Evolutionary conservation across 2,797 vertebrate genomes (phyloP), one percentile per base, ranked within the genome.

Genomic region (Notolepis coatsorum): DNA sequence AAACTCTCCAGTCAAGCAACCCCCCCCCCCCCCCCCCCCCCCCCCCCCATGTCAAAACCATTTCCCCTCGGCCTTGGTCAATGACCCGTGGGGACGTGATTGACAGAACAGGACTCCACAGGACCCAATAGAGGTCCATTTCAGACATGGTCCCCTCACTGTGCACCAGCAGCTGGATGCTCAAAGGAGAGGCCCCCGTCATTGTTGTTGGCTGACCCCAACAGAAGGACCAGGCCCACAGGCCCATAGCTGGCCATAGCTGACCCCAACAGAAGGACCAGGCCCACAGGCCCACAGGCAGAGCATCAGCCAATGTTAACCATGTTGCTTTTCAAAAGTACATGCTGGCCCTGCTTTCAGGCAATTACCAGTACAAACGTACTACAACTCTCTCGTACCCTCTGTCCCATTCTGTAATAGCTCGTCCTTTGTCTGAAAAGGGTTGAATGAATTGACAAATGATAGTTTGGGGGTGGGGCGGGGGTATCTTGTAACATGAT

Each of bases 291-390:
- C 10, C 57, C 43, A 12, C 24, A 25, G 27, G 50, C 20, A 15
- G 23, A 38, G 28, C 53, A 28, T 66, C 76, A 75, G 37, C 79
- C 66, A 43, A 45, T 23, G 15, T 30, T 18, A 7, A 7, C 24
- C 21, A 13, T 51, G 13, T 15, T 6, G 57, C 75, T 72, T 62
- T 82, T 65, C 50, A 75, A 76, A 76, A n/a, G n/a, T 17, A 75
- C 53, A 71, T 57, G 70, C 70, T 69, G 35, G 45, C 33, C 51
- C 55, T 8, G 58, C 66, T 81, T 82, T 79, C 78, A 65, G 62
- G 70, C 49, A 69, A 65, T 79, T 64, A 61, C 65, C 23, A 82
- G 71, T 67, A 66, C 68, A 83, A 89, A 82, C 77, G 79, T 41
- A 35, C 27, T 30, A 37, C 75, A 77, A 77, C 73, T 83, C 80